phyloP scores from a whole-genome alignment of 2,888 invertebrate species.

The Phortica okadai region DNA sequence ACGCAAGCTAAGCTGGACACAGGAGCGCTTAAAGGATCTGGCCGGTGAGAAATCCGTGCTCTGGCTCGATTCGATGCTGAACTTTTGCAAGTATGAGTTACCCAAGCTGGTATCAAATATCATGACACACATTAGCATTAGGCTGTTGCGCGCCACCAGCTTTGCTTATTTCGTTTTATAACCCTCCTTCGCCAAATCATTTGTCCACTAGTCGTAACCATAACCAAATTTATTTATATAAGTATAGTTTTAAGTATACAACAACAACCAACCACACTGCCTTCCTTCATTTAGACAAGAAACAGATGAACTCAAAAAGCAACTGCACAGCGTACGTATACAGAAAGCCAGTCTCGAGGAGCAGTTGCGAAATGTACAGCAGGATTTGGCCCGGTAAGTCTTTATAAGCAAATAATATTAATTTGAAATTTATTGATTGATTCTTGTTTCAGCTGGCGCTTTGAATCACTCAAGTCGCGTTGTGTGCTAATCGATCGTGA shows the following conservation, averaged over 20 bases:
- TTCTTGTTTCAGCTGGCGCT: conserved; percentile 72
- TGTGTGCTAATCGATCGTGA: conserved; percentile 75
- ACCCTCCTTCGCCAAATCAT: conserved; percentile 3
- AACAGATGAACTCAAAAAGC: conserved; percentile 72
- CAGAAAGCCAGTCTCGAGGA: conserved; percentile 73
- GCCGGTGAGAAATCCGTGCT: conserved; percentile 70
- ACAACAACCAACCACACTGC: background rate
- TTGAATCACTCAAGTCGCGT: conserved; percentile 74
- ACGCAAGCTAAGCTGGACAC: conserved; percentile 64
- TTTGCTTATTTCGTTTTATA: conserved; percentile 54
- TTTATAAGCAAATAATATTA: background rate
- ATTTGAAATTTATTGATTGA: conserved; percentile 5
- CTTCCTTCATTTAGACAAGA: conserved; percentile 71
- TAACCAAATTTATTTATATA: background rate
- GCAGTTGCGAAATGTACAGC: conserved; percentile 69
- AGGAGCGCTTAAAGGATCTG: conserved; percentile 68
- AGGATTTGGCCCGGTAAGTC: conserved; percentile 73
- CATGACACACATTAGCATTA: conserved; percentile 50
- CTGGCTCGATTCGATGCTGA: conserved; percentile 75
- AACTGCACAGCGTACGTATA: conserved; percentile 71
- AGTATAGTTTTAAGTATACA: background rate
- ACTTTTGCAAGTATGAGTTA: conserved; percentile 75
- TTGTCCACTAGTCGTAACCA: background rate
- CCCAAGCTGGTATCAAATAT: conserved; percentile 25
- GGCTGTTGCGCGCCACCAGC: conserved; percentile 53